phyloP scores from a whole-genome alignment of 30 jellyfish, hydroid and myxozoan genomes.

The Clytia hemisphaerica region DNA sequence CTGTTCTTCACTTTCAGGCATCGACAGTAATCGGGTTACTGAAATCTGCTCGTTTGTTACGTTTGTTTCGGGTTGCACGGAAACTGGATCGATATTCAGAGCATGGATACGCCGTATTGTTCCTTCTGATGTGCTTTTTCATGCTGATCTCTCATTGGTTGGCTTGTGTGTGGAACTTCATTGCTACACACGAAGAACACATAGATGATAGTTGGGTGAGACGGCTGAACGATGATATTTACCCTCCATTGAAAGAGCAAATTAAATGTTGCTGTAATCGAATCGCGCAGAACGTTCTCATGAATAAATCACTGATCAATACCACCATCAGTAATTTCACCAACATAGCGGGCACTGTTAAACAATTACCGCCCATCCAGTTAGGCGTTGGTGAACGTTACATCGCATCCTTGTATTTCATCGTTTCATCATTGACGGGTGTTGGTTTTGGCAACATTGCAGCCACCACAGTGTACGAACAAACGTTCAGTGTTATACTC shows the following conservation, averaged over 20 bases:
- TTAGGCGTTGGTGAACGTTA: conserved; percentile 27
- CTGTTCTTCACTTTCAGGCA: conserved; percentile 60
- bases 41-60: conserved; percentile 87
- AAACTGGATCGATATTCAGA: conserved; percentile 90
- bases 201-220: conserved; percentile 64
- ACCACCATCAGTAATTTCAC: too few relatives aligned
- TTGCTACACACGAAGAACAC: conserved; percentile 38
- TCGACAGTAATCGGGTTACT: conserved; percentile 70
- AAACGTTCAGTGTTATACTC: conserved; percentile 57
- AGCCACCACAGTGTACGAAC: conserved; percentile 73
- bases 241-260: too few relatives aligned
- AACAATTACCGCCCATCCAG: background rate
- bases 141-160: conserved; percentile 87
- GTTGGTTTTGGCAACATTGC: conserved; percentile 95
- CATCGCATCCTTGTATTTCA: conserved; percentile 63
- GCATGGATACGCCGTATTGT: conserved; percentile 76
- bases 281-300: too few relatives aligned
- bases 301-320: background rate
- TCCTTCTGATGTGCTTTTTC: conserved; percentile 67
- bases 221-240: conserved; percentile 28
- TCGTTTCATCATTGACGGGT: conserved; percentile 75
- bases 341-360: background rate
- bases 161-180: conserved; percentile 88
- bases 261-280: too few relatives aligned
- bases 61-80: conserved; percentile 86